These are phyloP conservation scores for Crax fasciolata DNA, from an alignment of 2,797 vertebrate genomes.

Conservation along the genomic window DNA sequence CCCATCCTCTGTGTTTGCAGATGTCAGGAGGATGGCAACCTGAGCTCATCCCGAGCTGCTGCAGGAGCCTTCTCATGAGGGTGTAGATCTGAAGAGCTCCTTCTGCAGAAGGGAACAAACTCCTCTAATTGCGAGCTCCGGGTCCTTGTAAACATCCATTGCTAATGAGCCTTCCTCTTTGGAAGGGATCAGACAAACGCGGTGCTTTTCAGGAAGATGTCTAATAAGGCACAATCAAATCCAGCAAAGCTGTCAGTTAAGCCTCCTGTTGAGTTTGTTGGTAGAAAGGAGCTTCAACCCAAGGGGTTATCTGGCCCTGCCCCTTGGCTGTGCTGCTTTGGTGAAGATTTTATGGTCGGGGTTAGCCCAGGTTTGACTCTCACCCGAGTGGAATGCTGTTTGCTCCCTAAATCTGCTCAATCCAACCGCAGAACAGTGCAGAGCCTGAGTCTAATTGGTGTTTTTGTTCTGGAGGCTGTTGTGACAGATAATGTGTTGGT, in stretches of 20 bases:
- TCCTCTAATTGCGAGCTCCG: neutral
- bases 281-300: neutral
- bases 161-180: conserved; percentile 42
- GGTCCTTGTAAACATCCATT: conserved; percentile 4
- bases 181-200: conserved; percentile 7
- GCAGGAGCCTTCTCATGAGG: neutral
- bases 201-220: neutral
- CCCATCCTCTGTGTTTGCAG: neutral
- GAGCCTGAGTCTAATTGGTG: neutral
- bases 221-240: conserved; percentile 12
- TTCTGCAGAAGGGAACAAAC: neutral
- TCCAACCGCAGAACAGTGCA: accelerated
- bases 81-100: neutral
- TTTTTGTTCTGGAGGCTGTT: conserved; percentile 30
- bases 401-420: neutral
- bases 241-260: conserved; percentile 22
- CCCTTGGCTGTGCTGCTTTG: neutral
- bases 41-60: accelerated
- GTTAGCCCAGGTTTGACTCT: neutral
- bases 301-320: neutral
- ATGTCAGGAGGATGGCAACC: neutral
- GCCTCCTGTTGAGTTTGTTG: neutral
- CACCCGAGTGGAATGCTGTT: accelerated
- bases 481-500: conserved; percentile 9
- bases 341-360: neutral